A percentile compares a stretch with the other conserved stretches of the same genome.
These are phyloP conservation scores for Oryctes rhinoceros DNA, from an alignment of 1,140 invertebrate species.

Conservation along the genomic window DNA sequence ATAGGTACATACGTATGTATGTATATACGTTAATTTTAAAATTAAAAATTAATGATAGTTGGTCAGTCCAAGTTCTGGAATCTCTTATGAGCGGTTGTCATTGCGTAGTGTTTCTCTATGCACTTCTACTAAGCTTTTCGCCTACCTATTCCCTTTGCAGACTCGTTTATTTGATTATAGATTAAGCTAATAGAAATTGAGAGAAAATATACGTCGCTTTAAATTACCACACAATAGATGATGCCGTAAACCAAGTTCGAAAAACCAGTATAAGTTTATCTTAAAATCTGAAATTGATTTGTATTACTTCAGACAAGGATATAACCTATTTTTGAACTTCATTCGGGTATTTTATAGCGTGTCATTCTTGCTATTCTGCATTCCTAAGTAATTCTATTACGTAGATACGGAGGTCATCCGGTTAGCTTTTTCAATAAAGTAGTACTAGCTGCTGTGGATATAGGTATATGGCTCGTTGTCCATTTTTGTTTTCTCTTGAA, in stretches of 20 bases:
- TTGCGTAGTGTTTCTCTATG: too few relatives aligned
- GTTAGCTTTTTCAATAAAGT: slow-evolving; percentile 15
- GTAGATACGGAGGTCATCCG: slow-evolving; percentile 20
- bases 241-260: neutral
- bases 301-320: slow-evolving; percentile 1
- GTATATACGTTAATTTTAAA: too few relatives aligned
- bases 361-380: slow-evolving; percentile 17
- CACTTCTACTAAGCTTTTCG: too few relatives aligned
- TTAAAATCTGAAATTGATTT: neutral
- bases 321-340: slow-evolving; percentile 22
- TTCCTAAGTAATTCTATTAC: slow-evolving; percentile 15
- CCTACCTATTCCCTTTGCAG: too few relatives aligned
- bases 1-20: too few relatives aligned
- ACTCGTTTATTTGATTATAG: too few relatives aligned
- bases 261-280: neutral
- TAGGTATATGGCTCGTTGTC: neutral
- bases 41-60: too few relatives aligned
- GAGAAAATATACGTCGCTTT: neutral
- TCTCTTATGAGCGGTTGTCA: too few relatives aligned
- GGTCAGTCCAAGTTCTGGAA: too few relatives aligned
- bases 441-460: neutral
- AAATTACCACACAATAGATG: neutral
- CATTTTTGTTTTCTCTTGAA: neutral
- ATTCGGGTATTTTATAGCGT: neutral
- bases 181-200: neutral